These are phyloP conservation scores for Euura lappo DNA, from an alignment of 1,140 invertebrate genomes.

Conservation along the genomic window DNA sequence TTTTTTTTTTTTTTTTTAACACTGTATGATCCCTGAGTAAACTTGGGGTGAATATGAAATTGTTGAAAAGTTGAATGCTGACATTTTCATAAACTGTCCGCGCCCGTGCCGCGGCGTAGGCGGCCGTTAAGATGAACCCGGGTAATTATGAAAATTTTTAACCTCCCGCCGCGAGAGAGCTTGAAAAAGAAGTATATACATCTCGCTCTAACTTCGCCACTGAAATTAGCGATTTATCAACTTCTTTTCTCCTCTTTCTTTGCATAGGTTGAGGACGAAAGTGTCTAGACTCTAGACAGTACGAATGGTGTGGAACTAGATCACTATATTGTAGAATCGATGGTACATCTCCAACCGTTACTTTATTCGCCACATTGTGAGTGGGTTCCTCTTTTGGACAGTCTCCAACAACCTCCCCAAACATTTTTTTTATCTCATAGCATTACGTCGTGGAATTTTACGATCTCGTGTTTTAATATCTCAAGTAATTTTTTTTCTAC, in stretches of 20 bases:
- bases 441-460: neutral
- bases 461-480: neutral
- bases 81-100: neutral
- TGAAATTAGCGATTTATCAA: no score
- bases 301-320: neutral
- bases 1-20: conserved; percentile 39
- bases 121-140: neutral
- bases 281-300: neutral
- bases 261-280: no score
- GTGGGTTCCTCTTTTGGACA: neutral
- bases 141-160: neutral
- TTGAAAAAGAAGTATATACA: neutral
- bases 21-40: conserved; percentile 52
- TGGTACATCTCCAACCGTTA: neutral
- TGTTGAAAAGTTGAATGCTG: neutral
- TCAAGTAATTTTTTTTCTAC: neutral
- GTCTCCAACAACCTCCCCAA: neutral
- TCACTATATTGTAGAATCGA: neutral
- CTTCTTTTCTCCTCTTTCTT: no score
- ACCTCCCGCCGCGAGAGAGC: neutral
- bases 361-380: neutral
- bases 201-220: no score
- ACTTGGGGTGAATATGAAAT: conserved; percentile 31
- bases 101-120: neutral
- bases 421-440: no score